Evolutionary conservation across 2,797 vertebrate genomes (phyloP), one percentile per base, ranked within the genome.

Genomic region (Atherinosoma microstoma): DNA sequence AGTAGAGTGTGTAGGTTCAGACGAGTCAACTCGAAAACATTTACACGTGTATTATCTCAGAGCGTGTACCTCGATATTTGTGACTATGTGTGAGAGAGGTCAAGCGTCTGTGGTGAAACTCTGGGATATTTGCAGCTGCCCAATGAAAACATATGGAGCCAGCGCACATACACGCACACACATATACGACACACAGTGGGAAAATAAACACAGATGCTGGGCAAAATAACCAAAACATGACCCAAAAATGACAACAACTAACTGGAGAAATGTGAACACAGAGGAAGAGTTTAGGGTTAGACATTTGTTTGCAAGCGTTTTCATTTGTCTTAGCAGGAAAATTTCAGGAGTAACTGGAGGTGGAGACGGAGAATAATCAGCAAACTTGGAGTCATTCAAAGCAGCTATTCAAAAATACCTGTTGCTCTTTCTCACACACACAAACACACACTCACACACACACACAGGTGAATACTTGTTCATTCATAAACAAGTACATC

Each of bases 71-170:
- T 63, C 13, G 3, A 24, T 29, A 2, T 56, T 24, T 58, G 30
- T 42, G 36, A 10, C 32, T 63, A 32, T n/a, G 34, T 5, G 36
- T 61, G 11, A 62, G 60, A 62, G 60, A 67, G 58, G 67, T 70
- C 40, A 54, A 11, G 22, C 7, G 59, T 79, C 22, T 60, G 58
- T 40, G 49, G 29, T n/a, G 60, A 59, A 70, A 54, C 36, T 77
- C 62, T 85, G 85, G 78, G 82, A 88, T n/a, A 22, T 58, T 51
- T 29, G 58, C 82, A 89, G 82, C 82, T 84, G 83, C 73, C 10
- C 13, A 38, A 58, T 56, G 38, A 73, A 81, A 80, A 24, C 72
- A 64, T 54, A 27, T 73, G 60, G 49, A 42, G 49, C 16, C 40
- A 51, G 22, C 66, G 34, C 49, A 66, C 67, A 34, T 24, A 45